Evolutionary conservation across 2,797 vertebrate species (phyloP), one percentile per base, ranked within the genome.

Genomic region (Allobates femoralis): DNA sequence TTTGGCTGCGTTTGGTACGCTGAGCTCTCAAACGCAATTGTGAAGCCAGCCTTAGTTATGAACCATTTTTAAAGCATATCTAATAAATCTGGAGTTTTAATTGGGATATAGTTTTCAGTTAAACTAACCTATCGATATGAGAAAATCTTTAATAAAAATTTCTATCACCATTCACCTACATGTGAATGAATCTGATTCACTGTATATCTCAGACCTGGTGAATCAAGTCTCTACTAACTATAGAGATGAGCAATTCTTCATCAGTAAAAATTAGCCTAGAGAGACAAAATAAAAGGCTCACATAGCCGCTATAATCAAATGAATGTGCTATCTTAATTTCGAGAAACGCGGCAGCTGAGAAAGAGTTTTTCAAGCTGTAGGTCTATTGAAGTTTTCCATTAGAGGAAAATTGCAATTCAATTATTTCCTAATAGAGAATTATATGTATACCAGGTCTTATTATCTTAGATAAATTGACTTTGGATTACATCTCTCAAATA

Each of bases 381-480:
- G 23, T 53, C 75, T 78, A 55, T 69, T 85, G 55, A 83, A 74
- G 81, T 62, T 74, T 83, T 83, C 69, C 55, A 83, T 85, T 78
- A 85, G 41, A 32, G 32, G 83, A 60, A 85, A 76, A 77, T 77
- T 85, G 58, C 56, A 73, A 79, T 85, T 79, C 83, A 85, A 79
- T 85, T 85, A 79, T 85, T 76, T 64, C 66, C 76, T 85, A 76
- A 85, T 71, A 85, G 34, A 64, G 76, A 73, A 85, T 79, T 79
- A 85, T 79, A 85, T 50, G 34, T 71, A 79, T 73, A 79, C 76
- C 55, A 85, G 76, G 34, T 78, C 76, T 85, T 60, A 85, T 85
- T 79, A 85, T 85, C 64, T 79, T 60, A 71, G 84, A 79, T 79
- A 85, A 79, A 85, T 80, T 85, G 84, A 85, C 84, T 78, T 85